Percentiles rank a stretch among this genome's conserved stretches.
These are phyloP conservation scores for Acleris emargana DNA, from an alignment of 2,888 invertebrate genomes.

Conservation along the genomic window DNA sequence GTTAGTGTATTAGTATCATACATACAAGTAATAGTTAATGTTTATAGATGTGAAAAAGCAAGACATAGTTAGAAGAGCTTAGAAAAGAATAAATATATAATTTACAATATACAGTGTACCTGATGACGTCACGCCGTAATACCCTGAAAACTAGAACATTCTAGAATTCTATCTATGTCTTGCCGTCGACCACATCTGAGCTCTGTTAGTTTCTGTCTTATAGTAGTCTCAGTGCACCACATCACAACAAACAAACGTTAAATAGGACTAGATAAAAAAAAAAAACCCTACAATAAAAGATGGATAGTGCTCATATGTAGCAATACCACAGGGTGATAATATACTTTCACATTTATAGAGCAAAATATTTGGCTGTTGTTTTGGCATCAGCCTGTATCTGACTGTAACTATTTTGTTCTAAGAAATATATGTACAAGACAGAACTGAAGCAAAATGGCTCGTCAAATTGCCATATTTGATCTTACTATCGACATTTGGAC, in stretches of 20 bases:
- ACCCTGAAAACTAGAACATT: constrained; percentile 48
- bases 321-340: too few species aligned
- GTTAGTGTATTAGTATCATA: constrained; percentile 34
- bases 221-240: constrained; percentile 52
- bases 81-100: constrained; percentile 53
- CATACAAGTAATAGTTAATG: constrained; percentile 38
- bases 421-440: too few species aligned
- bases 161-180: constrained; percentile 73
- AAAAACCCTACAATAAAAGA: too few species aligned
- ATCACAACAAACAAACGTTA: constrained; percentile 41
- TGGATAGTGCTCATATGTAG: too few species aligned
- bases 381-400: too few species aligned
- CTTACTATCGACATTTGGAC: too few species aligned
- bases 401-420: too few species aligned
- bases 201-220: constrained; percentile 66
- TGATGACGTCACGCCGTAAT: constrained; percentile 55
- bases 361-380: too few species aligned
- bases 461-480: too few species aligned
- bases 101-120: constrained; percentile 57
- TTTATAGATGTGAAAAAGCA: constrained; percentile 74
- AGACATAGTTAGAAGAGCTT: constrained; percentile 81
- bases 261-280: too few species aligned
- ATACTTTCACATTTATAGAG: too few species aligned
- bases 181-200: constrained; percentile 81
- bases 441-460: too few species aligned